phyloP scores from a whole-genome alignment of 2,113 vertebrate species.

The Dryoscopus gambensis region DNA sequence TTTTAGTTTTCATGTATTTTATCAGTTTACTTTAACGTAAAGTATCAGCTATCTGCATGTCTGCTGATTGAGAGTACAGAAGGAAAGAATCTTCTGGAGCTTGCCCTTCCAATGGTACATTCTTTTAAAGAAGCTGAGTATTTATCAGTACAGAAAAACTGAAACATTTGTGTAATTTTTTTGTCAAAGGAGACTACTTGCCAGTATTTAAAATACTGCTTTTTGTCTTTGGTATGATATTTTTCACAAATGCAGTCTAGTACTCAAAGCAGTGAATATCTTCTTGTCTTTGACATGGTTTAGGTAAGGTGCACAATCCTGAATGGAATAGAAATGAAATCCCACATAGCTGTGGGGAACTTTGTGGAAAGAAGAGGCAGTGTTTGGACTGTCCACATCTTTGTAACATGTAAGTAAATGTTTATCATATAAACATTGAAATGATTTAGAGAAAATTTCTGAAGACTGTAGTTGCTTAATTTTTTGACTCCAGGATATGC shows the following conservation, averaged over 20 bases:
- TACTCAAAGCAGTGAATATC: not conserved
- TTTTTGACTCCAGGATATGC: not conserved
- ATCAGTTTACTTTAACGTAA: not conserved
- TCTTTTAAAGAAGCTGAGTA: not conserved
- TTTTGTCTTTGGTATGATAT: not conserved
- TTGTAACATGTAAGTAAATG: slow-evolving; percentile 92
- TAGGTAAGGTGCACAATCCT: slow-evolving; percentile 94
- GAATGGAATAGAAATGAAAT: slow-evolving; percentile 98
- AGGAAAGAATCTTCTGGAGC: not conserved
- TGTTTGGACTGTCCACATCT: slow-evolving; percentile 89
- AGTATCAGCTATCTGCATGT: not conserved
- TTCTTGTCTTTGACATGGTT: not conserved
- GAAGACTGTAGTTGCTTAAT: not conserved
- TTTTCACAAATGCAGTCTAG: not conserved
- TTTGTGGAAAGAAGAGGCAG: slow-evolving; percentile 93
- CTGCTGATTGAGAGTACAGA: not conserved
- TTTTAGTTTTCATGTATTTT: not conserved
- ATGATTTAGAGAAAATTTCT: not conserved
- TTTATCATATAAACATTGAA: not conserved
- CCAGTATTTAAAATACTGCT: not conserved
- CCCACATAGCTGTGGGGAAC: slow-evolving; percentile 97
- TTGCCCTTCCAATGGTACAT: not conserved
- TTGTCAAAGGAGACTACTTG: not conserved
- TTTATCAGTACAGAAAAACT: not conserved
- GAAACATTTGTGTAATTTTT: not conserved